phyloP scores from a whole-genome alignment of 2,888 invertebrate species.

The Perdita meconis region DNA sequence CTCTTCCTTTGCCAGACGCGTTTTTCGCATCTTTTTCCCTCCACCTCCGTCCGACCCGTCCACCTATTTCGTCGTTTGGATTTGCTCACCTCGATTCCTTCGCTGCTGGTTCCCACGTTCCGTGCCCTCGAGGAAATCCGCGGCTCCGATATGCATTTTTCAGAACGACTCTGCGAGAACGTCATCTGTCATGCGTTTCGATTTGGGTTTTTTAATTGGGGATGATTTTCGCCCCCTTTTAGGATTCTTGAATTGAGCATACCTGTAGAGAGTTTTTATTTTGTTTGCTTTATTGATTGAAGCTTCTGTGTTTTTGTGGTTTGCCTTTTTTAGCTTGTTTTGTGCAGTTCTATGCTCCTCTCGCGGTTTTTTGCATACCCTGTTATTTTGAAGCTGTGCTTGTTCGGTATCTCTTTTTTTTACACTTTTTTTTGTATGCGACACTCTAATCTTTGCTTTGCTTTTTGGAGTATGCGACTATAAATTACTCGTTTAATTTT shows the following conservation, averaged over 20 bases:
- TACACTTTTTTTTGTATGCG: too few species aligned
- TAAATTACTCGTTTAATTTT: too few species aligned
- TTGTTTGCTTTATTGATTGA: constrained; percentile 26
- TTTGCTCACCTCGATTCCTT: constrained; percentile 4
- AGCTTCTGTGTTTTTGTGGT: background rate
- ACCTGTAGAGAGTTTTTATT: background rate
- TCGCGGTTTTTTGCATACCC: too few species aligned
- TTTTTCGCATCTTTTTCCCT: background rate
- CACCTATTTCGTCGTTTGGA: background rate
- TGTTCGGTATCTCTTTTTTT: too few species aligned
- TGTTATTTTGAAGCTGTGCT: too few species aligned
- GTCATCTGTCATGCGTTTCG: too few species aligned
- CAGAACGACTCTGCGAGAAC: background rate
- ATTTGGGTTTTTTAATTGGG: too few species aligned
- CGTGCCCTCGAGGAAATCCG: background rate
- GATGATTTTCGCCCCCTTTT: too few species aligned
- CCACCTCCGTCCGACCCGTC: background rate
- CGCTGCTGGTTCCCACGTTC: background rate
- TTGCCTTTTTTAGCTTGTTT: too few species aligned
- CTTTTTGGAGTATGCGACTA: too few species aligned
- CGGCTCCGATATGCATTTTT: background rate
- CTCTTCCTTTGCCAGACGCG: constrained; percentile 5
- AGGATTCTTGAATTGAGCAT: constrained; percentile 6
- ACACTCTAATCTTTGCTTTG: too few species aligned
- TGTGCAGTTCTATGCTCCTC: too few species aligned